Percentiles rank a stretch among this genome's conserved stretches.
phyloP scores from a whole-genome alignment of 2,113 vertebrate genomes.

The Urocitellus parryii region DNA sequence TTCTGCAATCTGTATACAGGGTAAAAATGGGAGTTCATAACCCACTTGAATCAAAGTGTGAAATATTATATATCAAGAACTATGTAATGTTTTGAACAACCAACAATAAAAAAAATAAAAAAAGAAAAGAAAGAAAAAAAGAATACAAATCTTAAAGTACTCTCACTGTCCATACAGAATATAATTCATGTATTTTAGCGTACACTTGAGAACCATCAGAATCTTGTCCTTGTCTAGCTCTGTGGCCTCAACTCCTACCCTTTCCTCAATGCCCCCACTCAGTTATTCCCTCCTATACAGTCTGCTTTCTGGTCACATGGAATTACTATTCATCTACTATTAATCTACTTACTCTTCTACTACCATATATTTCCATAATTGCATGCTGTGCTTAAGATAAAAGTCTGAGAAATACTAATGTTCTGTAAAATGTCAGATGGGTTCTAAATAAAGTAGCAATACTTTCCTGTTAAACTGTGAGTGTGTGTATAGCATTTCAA shows the following conservation, averaged over 20 bases:
- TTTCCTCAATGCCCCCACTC: neutral
- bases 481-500: neutral
- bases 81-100: too few species aligned
- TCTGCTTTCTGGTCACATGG: neutral
- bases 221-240: conserved; percentile 6
- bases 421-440: neutral
- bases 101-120: too few species aligned
- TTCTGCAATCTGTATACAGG: too few species aligned
- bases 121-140: neutral
- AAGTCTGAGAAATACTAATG: neutral
- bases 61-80: too few species aligned
- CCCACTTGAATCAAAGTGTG: too few species aligned
- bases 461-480: neutral
- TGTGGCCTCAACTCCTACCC: neutral
- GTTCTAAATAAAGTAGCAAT: conserved; percentile 3
- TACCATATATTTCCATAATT: neutral
- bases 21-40: too few species aligned
- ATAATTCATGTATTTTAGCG: neutral
- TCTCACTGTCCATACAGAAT: neutral
- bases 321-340: neutral
- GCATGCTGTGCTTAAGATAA: conserved; percentile 23
- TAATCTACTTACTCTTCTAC: too few species aligned
- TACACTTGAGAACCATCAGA: conserved; percentile 19
- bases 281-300: neutral
- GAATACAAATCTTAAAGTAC: neutral